Evolutionary conservation across 2,888 invertebrate species (phyloP), one percentile per base, ranked within the genome.

Genomic region (Crocallis elinguaria): DNA sequence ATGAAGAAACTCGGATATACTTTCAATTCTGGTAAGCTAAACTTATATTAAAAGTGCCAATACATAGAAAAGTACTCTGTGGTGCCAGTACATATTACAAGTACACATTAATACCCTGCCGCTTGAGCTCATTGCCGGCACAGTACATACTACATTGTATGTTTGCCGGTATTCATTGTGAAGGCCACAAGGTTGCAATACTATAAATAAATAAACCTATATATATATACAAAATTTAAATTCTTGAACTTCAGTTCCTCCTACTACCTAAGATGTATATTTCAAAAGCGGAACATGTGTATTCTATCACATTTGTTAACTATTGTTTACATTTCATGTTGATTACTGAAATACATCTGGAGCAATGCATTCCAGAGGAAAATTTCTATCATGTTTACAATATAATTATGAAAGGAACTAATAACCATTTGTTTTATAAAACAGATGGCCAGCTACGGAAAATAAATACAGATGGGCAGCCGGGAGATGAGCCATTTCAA

Each of bases 371-470:
- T 44, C 39, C 27, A 54, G 8, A 11, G 30, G 14, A 36, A 44
- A 38, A 19, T 3, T 19, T 23, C n/a, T 23, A 36, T 23, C 9
- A 19, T 46, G 42, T 49, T 44, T 41, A 29, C 6, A 50, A 32
- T 23, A 45, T 35, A 36, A 49, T 43, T 42, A 37, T 50, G 33
- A 49, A 33, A 49, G 39, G 11, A 37, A 32, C 33, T 1, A 2
- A 32, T 33, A 44, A 50, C 17, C 27, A 17, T 29, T 5, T 23
- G 8, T 23, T 57, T 33, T 17, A 45, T 39, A 52, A 70, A 79
- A 38, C 66, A 95, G 95, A 88, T 60, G 95, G 95, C 0, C 86
- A 94, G 70, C 82, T 96, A 39, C 88, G 94, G 49, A 93, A 94
- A 77, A 71, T 94, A 36, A 91, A 92, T 57, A 63, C 78, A 1